Evolutionary conservation across 2,888 invertebrate genomes (phyloP).

Genomic region (Embidobia sp.): DNA sequence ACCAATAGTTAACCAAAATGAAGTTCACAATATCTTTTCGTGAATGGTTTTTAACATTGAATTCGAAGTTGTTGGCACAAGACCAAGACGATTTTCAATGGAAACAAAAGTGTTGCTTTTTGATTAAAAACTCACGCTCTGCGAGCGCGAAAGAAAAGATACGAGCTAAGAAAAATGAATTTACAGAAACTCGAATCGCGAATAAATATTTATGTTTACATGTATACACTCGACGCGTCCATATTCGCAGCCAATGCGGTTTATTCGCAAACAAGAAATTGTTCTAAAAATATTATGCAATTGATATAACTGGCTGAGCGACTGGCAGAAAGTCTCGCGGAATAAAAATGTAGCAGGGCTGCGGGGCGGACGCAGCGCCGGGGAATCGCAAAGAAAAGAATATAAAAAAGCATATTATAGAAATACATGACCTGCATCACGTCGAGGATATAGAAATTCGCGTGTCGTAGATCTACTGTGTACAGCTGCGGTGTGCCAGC

Average conservation of each 20-base stretch:
- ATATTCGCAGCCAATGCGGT: conserved; percentile 19
- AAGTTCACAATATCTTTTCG: too few species aligned
- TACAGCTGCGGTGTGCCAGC: conserved; percentile 61
- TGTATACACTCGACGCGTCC: conserved; percentile 12
- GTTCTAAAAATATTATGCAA: conserved; percentile 53
- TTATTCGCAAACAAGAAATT: conserved; percentile 46
- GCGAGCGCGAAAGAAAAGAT: too few species aligned
- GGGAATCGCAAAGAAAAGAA: conserved; percentile 52
- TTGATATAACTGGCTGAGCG: conserved; percentile 42
- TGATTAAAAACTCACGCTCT: too few species aligned
- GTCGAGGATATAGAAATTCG: conserved; percentile 62
- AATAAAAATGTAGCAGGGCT: conserved; percentile 47
- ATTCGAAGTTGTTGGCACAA: too few species aligned
- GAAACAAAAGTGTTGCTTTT: too few species aligned
- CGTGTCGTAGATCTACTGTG: conserved; percentile 59
- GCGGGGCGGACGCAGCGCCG: conserved; percentile 8
- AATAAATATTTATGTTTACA: conserved; percentile 41
- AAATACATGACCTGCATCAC: conserved; percentile 65
- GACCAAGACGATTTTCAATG: too few species aligned
- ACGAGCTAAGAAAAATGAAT: conserved; percentile 43
- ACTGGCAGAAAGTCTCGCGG: conserved; percentile 15
- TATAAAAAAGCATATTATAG: conserved; percentile 59
- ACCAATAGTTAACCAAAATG: too few species aligned
- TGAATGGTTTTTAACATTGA: too few species aligned
- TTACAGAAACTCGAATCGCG: conserved; percentile 21